Base-by-base conservation (phyloP, 2,888 invertebrate species). In the Aromia moschata region DNA sequence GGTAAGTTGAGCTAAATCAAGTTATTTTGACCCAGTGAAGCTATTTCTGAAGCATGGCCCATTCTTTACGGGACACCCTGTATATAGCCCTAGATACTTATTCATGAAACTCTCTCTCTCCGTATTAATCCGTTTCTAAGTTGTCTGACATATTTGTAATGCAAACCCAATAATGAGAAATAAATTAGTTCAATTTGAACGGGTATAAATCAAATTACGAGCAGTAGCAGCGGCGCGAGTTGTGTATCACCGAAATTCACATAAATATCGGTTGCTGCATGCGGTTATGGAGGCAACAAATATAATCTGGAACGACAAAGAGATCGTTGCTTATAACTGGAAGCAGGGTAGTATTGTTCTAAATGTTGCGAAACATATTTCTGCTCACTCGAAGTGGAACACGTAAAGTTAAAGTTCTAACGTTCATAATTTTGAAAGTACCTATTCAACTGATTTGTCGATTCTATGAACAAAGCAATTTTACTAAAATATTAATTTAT, bases 181-280 rank as follows among this genome's bases (percentile, higher is more conserved):
- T 70, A 71, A 70, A 75, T 74, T 74, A 73, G 71, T 72, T 70
- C 68, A 67, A 71, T 71, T 74, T 72, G 69, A 70, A 65, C 69
- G 58, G 60, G 62, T 69, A 71, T 73, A 74, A 75, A 74, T 74
- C 74, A 75, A 70, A 73, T 75, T 74, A 72, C 63, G 69, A 74
- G 67, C 65, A 67, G 70, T 67, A 60, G 51, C 45, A 51, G 54
- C 43, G 43, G 40, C 36, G 53, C 58, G 53, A 41, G 53, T 46
- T 58, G 43, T 60, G 56, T 64, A 58, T 64, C 54, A 53, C 59
- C 61, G 51, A 59, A 63, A 63, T 60, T 63, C 63, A 54, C 63
- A 63, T 63, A 63, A 63, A 63, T 61, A 61, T 61, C 51, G 38
- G 57, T 59, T 53, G 61, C 56, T 61, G 56, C 61, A 45, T 54